Base-by-base conservation (phyloP, 2,888 invertebrate genomes). In the Temnothorax rugatulus region DNA sequence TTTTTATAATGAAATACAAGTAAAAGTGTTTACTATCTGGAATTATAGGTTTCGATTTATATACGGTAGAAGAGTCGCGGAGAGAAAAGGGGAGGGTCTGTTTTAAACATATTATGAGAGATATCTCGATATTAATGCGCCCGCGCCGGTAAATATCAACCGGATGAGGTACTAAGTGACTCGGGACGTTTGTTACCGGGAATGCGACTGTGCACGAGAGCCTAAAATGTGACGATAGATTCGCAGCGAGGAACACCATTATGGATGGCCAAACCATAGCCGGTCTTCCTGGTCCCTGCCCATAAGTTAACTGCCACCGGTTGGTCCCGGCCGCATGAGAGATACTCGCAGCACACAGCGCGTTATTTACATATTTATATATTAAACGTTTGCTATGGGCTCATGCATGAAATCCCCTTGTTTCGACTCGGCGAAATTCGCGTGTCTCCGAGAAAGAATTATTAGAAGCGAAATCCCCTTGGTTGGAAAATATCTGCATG, bases 341-440 rank as follows among this genome's bases (percentile, higher is more conserved):
- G 92, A 93, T 93, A 92, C 89, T 89, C 92, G 89, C 89, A 88
- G 90, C 91, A 86, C 29, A 74, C 52, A 21, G 90, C 89, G 91
- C 93, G 91, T 93, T 93, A 93, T 93, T 93, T 93, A 93, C 93
- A 93, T 93, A 93, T 93, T 93, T 93, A 93, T 93, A 92, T 92
- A 92, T 93, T 92, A 93, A 93, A 92, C 90, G 92, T 84, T 88
- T 86, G 89, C 84, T 79, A 87, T 79, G 64, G 71, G 50, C 61
- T 79, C 34, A 54, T 47, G 69, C 86, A 75, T 84, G 84, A 83
- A 86, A 90, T 87, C 84, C 88, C 86, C 86, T 90, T 83, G 76
- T 89, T 63, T 86, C 84, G 87, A 79, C 84, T 86, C 84, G 87
- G 75, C 82, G 79, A 89, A 84, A 84, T 84, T 87, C 83, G 87